Evolutionary conservation across 2,113 vertebrate genomes (phyloP), one percentile per base, ranked within the genome.

Genomic region (Dipodomys spectabilis): DNA sequence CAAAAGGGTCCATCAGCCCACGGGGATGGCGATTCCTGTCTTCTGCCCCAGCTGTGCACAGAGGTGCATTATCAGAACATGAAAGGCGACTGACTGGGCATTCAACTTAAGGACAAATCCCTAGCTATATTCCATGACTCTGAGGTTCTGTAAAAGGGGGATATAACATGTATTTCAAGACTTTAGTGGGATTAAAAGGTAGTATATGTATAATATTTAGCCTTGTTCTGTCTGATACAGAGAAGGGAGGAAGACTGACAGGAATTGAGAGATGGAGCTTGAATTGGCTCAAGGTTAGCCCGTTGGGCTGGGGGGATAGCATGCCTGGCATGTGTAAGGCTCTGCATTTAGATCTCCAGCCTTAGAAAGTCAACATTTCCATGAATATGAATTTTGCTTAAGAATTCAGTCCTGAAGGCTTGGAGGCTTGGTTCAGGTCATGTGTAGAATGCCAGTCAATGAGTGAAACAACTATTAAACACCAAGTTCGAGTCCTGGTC

Each of bases 131-230:
- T 9, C 53, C 16, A 6, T 62, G 19, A 9, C 30, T 44, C 1
- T 45, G n/a, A 87, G 10, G 18, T 44, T 28, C 74, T 82, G 49
- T 44, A 44, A 94, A 93, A 64, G 83, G 88, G 57, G 86, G 44
- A 23, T 45, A 86, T 16, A 9, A 22, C 27, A n/a, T 7, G 16
- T 9, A 60, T 0, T 15, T 23, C 49, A n/a, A 81, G 64, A 74
- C 75, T 77, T 45, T 78, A 23, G 30, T 2, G 28, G 30, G 15
- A 78, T 39, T 78, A 44, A 78, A 84, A 64, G 1, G 3, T 18
- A 28, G 22, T 0, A 9, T 25, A 2, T 25, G 69, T 39, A 57
- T 0, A 77, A 28, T 53, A 64, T 57, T 35, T 74, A 73, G 57
- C 30, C 28, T 35, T 20, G 65, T 32, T 27, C 10, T 23, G n/a